These are phyloP conservation scores for Candidula unifasciata DNA, from an alignment of 2,888 invertebrate genomes.

Conservation along the genomic window DNA sequence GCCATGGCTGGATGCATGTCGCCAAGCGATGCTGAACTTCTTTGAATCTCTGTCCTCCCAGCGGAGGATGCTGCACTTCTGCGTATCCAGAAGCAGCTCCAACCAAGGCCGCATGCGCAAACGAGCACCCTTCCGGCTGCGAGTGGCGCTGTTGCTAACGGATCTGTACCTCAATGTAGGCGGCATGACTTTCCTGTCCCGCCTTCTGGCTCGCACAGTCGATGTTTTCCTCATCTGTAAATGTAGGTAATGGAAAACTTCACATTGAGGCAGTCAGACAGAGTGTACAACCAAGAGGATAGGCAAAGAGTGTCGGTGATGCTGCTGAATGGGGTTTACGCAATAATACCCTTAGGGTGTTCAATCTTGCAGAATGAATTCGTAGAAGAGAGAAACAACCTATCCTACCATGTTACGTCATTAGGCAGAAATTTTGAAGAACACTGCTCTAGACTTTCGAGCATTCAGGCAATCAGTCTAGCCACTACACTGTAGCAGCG, in stretches of 20 bases:
- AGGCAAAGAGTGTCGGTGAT: too few species aligned
- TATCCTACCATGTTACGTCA: too few species aligned
- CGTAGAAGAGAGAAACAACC: too few species aligned
- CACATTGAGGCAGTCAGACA: too few species aligned
- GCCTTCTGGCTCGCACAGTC: not conserved
- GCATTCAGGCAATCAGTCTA: too few species aligned
- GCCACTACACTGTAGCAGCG: too few species aligned
- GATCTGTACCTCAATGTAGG: constrained; percentile 18
- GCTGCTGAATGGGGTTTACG: too few species aligned
- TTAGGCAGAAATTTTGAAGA: too few species aligned
- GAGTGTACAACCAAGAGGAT: too few species aligned
- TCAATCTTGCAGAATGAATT: too few species aligned
- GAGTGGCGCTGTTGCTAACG: not conserved
- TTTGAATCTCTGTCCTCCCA: constrained; percentile 62
- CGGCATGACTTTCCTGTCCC: constrained; percentile 6
- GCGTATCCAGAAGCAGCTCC: constrained; percentile 59
- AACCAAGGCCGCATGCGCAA: constrained; percentile 63
- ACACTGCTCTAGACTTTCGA: too few species aligned
- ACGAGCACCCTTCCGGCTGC: not conserved
- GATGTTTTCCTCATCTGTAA: constrained; percentile 32
- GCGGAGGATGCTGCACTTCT: constrained; percentile 58
- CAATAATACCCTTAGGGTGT: too few species aligned
- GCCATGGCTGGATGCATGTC: constrained; percentile 70
- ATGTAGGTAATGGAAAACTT: not conserved
- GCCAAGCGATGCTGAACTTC: constrained; percentile 69